phyloP scores from a whole-genome alignment of 2,113 vertebrate species.

The Malurus melanocephalus region DNA sequence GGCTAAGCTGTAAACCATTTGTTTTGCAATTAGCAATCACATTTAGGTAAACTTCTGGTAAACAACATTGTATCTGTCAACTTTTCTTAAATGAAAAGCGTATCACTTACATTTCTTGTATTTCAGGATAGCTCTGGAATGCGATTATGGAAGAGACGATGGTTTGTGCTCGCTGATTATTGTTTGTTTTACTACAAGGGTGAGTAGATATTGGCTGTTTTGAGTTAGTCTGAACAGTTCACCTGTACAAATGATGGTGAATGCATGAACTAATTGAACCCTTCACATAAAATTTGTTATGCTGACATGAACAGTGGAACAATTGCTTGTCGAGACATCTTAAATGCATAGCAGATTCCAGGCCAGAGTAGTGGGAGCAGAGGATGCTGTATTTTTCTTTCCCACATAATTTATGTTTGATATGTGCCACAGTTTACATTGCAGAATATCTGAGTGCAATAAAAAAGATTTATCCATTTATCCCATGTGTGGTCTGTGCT shows the following conservation, averaged over 20 bases:
- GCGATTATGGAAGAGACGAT: conserved; percentile 95
- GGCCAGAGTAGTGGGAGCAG: not conserved
- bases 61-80: not conserved
- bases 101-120: not conserved
- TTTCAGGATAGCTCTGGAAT: conserved; percentile 97
- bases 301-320: not conserved
- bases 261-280: not conserved
- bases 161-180: conserved; percentile 97
- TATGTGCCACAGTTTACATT: accelerated
- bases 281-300: not conserved
- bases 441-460: not conserved
- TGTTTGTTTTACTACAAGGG: conserved; percentile 99
- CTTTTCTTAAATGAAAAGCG: not conserved
- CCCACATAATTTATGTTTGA: not conserved
- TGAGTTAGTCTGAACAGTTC: not conserved
- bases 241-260: not conserved
- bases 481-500: not conserved
- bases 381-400: not conserved
- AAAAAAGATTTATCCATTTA: not conserved
- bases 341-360: not conserved
- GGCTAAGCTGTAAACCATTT: not conserved
- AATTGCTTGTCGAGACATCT: not conserved
- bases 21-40: not conserved
- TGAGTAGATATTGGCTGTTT: conserved; percentile 68
- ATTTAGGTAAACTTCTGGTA: not conserved